These are phyloP conservation scores for Rhynchonema sp. DNA, from an alignment of 2,888 invertebrate species.

Conservation along the genomic window DNA sequence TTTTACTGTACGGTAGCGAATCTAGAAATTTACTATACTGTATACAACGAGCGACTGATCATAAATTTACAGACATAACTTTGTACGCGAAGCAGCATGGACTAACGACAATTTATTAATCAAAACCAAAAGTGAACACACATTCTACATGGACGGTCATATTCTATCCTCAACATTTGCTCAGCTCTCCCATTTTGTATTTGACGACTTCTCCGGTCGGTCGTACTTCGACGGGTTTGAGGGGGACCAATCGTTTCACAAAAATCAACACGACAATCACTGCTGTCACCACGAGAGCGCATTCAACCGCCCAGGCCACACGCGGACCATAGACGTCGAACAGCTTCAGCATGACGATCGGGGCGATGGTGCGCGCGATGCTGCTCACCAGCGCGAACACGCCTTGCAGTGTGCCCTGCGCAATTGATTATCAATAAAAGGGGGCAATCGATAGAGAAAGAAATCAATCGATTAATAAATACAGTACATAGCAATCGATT, in stretches of 20 bases:
- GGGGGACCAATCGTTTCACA: neutral
- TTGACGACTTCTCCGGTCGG: neutral
- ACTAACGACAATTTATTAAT: too few relatives aligned
- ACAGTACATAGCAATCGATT: too few relatives aligned
- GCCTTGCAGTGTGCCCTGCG: neutral
- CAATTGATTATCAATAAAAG: too few relatives aligned
- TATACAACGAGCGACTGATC: too few relatives aligned
- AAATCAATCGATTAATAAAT: too few relatives aligned
- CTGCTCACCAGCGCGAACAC: neutral
- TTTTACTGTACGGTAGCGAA: too few relatives aligned
- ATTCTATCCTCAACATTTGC: constrained; percentile 2
- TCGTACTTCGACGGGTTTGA: neutral
- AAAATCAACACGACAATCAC: neutral
- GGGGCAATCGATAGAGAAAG: too few relatives aligned
- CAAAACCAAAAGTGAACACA: too few relatives aligned
- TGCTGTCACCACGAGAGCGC: neutral
- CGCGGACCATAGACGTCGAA: neutral
- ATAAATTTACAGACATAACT: too few relatives aligned
- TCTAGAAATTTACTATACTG: too few relatives aligned
- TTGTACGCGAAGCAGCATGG: too few relatives aligned
- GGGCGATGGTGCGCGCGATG: neutral
- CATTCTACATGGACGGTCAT: too few relatives aligned
- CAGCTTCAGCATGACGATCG: neutral
- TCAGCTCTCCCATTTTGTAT: neutral
- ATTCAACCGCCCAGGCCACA: neutral